These are phyloP conservation scores for Platycheirus rosarum DNA, from an alignment of 2,888 invertebrate species.

Conservation along the genomic window DNA sequence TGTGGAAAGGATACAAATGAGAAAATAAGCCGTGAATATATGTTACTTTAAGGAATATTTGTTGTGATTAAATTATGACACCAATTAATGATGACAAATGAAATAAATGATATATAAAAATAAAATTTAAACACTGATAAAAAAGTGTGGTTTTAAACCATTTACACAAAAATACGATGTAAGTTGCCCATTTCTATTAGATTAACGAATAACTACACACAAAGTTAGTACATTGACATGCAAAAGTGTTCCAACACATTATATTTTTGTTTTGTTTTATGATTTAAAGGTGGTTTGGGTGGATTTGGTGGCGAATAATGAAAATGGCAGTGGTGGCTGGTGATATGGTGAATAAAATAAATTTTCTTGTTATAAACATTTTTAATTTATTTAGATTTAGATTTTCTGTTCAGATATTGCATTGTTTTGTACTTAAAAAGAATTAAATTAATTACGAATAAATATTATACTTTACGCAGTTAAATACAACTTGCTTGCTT, in stretches of 20 bases:
- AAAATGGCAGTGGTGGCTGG: conserved; percentile 1
- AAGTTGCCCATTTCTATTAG: conserved; percentile 73
- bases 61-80: conserved; percentile 1
- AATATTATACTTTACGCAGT: conserved; percentile 26
- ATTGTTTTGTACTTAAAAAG: neutral
- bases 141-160: conserved; percentile 45
- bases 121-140: conserved; percentile 14
- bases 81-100: conserved; percentile 6
- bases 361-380: conserved; percentile 30
- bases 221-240: conserved; percentile 43
- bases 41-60: conserved; percentile 8
- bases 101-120: conserved; percentile 6
- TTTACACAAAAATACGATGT: conserved; percentile 58
- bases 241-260: conserved; percentile 28
- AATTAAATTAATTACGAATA: conserved; percentile 32
- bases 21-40: conserved; percentile 10
- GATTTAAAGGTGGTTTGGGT: conserved; percentile 25
- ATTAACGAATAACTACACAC: conserved; percentile 31
- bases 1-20: conserved; percentile 24
- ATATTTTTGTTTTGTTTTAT: neutral
- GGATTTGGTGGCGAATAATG: conserved; percentile 25
- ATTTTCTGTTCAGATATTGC: conserved; percentile 43
- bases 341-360: conserved; percentile 43
- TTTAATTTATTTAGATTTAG: conserved; percentile 38
- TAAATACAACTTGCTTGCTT: conserved; percentile 56